A percentile compares a stretch with the other conserved stretches of the same genome.
Conservation (phyloP, 2,113 vertebrate species). For the Eptesicus fuscus region DNA sequence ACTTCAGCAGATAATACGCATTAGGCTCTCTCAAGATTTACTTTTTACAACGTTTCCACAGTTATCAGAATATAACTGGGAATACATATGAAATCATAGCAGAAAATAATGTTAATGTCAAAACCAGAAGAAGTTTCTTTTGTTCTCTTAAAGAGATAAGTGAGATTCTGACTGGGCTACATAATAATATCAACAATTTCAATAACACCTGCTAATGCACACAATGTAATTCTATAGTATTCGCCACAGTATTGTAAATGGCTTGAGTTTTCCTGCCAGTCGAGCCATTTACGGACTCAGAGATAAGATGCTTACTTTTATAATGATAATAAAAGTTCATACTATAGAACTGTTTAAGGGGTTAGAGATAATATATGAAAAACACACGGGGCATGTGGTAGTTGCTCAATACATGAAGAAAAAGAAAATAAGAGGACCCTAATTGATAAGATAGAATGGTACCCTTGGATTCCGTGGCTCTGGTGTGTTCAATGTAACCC, state of each 20-base stretch:
- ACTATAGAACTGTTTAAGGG: background rate
- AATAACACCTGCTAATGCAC: background rate
- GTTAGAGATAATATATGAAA: background rate
- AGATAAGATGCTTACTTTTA: background rate
- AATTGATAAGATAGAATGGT: background rate
- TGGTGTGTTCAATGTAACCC: background rate
- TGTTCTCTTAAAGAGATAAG: background rate
- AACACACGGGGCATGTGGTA: background rate
- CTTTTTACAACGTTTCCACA: background rate
- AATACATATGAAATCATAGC: background rate
- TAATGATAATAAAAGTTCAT: background rate
- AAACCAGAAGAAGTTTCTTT: background rate
- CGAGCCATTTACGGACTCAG: background rate
- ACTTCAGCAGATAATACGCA: background rate
- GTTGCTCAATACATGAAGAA: background rate
- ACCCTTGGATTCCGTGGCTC: background rate
- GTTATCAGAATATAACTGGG: background rate
- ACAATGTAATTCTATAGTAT: background rate
- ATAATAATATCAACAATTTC: background rate
- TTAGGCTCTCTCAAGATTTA: background rate
- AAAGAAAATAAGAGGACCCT: background rate
- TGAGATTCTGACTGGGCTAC: background rate
- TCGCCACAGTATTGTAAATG: background rate
- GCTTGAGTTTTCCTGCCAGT: background rate
- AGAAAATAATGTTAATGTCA: background rate